These are phyloP conservation scores for Empidonax traillii DNA, from an alignment of 2,113 vertebrate genomes.

Conservation along the genomic window DNA sequence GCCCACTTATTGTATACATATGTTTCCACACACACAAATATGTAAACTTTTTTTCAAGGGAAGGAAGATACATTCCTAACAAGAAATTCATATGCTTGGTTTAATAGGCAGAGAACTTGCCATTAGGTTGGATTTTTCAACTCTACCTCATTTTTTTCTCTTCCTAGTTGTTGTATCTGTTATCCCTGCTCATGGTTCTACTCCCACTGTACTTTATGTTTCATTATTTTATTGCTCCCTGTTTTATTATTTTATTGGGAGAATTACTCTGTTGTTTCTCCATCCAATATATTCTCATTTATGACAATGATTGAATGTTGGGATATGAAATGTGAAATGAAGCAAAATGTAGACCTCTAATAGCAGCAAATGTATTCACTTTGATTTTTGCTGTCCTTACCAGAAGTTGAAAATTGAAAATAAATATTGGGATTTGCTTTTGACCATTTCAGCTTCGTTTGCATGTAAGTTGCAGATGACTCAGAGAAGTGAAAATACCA, in stretches of 20 bases:
- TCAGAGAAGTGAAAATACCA: neutral
- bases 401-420: neutral
- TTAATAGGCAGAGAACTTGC: neutral
- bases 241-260: conserved; percentile 21
- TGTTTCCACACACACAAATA: neutral
- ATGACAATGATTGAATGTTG: neutral
- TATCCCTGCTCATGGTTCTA: neutral
- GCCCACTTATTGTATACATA: neutral
- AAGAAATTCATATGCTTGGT: neutral
- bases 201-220: neutral
- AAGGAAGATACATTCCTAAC: neutral
- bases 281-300: neutral
- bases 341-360: neutral
- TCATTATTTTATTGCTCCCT: conserved; percentile 10
- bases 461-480: neutral
- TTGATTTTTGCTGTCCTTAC: neutral
- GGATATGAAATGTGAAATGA: neutral
- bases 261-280: neutral
- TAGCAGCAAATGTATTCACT: neutral
- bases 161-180: neutral
- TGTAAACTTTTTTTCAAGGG: neutral
- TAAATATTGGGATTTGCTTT: neutral
- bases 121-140: neutral
- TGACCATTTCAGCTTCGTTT: neutral
- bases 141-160: neutral